Conservation (phyloP, 2,888 invertebrate genomes). For the Gisinianus flammeolus region DNA sequence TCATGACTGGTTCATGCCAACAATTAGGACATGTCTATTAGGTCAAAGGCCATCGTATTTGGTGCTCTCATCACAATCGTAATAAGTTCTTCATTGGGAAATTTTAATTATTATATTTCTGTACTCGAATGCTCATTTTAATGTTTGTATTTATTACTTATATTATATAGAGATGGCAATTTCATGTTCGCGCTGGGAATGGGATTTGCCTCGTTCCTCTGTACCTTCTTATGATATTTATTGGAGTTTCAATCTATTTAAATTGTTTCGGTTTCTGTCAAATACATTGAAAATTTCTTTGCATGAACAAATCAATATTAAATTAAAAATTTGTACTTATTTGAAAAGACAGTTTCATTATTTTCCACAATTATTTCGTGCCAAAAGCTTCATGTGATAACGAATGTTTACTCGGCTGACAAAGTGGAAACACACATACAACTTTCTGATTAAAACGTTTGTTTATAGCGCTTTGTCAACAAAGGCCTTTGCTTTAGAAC, state of each 20-base stretch:
- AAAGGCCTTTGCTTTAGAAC: too few species aligned
- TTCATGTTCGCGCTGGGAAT: constrained; percentile 26
- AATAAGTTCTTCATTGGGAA: neutral
- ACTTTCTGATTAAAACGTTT: too few species aligned
- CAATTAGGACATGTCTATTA: constrained; percentile 13
- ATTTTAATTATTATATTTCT: neutral
- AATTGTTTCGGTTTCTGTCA: constrained; percentile 16
- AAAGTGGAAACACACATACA: too few species aligned
- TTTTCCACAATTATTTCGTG: too few species aligned
- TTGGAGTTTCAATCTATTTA: neutral
- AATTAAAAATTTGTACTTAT: too few species aligned
- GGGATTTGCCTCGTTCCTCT: neutral
- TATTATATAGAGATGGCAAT: constrained; percentile 36
- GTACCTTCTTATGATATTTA: neutral
- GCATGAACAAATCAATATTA: too few species aligned
- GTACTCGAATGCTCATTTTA: neutral
- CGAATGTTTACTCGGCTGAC: too few species aligned
- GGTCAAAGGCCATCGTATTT: constrained; percentile 28
- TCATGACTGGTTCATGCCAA: too few species aligned
- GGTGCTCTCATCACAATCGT: constrained; percentile 19
- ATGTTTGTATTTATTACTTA: too few species aligned
- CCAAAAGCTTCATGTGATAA: too few species aligned
- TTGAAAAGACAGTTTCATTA: too few species aligned
- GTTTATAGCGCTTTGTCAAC: too few species aligned
- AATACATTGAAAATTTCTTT: constrained; percentile 8